These are phyloP conservation scores for Zaprionus obscuricornis DNA, from an alignment of 2,888 invertebrate genomes.

Conservation along the genomic window DNA sequence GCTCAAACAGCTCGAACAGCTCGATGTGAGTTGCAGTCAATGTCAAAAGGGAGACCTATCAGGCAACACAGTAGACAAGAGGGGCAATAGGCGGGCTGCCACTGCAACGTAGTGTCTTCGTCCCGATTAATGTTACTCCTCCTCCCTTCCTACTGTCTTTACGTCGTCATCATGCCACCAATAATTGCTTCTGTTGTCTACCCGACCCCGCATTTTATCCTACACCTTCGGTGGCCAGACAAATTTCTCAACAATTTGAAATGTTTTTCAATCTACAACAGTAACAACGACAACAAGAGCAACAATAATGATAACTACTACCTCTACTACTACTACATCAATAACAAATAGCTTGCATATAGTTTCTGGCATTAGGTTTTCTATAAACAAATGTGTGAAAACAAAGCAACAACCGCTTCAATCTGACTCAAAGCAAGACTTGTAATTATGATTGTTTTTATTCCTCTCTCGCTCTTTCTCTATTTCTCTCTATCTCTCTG, in stretches of 20 bases:
- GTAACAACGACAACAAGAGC: slow-evolving; percentile 1
- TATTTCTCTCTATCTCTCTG: background rate
- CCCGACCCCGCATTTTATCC: no score
- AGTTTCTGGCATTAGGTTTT: slow-evolving; percentile 55
- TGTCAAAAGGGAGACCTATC: slow-evolving; percentile 16
- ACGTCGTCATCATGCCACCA: no score
- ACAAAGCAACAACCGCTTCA: slow-evolving; percentile 39
- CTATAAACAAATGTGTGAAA: slow-evolving; percentile 44
- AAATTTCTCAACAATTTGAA: slow-evolving; percentile 79
- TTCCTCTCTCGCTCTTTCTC: background rate
- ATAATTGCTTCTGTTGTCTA: no score
- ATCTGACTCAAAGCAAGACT: slow-evolving; percentile 47
- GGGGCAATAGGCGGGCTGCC: no score
- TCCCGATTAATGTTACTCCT: no score
- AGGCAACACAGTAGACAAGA: background rate
- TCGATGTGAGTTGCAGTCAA: background rate
- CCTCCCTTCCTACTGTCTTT: no score
- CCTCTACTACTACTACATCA: slow-evolving; percentile 47
- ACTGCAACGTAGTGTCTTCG: slow-evolving; percentile 11
- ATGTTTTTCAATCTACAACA: slow-evolving; percentile 69
- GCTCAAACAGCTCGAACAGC: no score
- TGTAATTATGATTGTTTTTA: slow-evolving; percentile 67
- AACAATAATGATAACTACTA: slow-evolving; percentile 11
- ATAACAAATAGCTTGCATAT: slow-evolving; percentile 43
- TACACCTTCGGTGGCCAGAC: slow-evolving; percentile 42